phyloP scores from a whole-genome alignment of 1,140 invertebrate genomes.

The Phymorhynchus buccinoides region DNA sequence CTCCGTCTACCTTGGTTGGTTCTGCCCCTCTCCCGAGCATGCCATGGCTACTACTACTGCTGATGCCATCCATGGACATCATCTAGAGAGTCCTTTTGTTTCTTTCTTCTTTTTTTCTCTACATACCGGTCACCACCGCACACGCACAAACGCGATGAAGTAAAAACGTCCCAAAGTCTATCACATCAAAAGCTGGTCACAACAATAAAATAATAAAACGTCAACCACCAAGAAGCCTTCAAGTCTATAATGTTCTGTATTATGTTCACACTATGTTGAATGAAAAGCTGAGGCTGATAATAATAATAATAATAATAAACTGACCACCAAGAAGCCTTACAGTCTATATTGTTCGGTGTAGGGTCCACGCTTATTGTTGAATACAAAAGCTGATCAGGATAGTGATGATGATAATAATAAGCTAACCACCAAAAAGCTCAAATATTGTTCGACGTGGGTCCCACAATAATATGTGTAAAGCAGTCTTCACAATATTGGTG shows the following conservation, averaged over 20 bases:
- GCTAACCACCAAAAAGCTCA: too few relatives aligned
- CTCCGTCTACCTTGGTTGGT: not conserved
- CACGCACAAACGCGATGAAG: not conserved
- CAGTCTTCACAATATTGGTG: not conserved
- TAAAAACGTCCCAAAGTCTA: too few relatives aligned
- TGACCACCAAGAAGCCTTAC: too few relatives aligned
- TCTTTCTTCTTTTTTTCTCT: not conserved
- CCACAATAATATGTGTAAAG: not conserved
- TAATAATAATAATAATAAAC: too few relatives aligned
- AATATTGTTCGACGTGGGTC: not conserved
- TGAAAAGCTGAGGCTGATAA: too few relatives aligned
- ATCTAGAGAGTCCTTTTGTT: not conserved
- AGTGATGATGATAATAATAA: not conserved
- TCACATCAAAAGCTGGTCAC: too few relatives aligned
- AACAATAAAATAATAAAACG: too few relatives aligned
- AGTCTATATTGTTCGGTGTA: too few relatives aligned
- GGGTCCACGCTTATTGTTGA: not conserved
- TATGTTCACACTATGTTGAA: too few relatives aligned
- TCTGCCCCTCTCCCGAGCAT: not conserved
- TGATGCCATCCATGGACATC: not conserved
- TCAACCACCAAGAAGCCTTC: too few relatives aligned
- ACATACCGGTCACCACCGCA: not conserved
- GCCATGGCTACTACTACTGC: not conserved
- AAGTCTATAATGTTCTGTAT: too few relatives aligned
- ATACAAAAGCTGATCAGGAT: not conserved